Conservation (phyloP, 2,113 vertebrate species). For the Budorcas taxicolor region DNA sequence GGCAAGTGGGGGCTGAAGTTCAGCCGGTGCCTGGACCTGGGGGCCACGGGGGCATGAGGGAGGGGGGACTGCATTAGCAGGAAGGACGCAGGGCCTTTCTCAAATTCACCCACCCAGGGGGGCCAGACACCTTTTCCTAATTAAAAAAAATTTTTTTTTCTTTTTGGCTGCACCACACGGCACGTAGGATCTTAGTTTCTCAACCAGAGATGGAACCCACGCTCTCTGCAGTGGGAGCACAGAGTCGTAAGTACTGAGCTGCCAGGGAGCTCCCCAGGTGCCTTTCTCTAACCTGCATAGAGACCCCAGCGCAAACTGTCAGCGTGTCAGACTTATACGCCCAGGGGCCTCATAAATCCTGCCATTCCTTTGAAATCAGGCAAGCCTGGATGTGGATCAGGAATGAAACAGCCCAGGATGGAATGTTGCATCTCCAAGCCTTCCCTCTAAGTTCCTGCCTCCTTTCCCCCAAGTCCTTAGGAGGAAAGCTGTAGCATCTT, state of each 20-base stretch:
- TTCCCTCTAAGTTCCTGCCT: not conserved
- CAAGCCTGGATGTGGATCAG: not conserved
- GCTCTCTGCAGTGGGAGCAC: not conserved
- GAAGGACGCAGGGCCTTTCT: not conserved
- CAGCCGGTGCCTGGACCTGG: not conserved
- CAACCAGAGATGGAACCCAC: not conserved
- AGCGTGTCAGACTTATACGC: too few relatives aligned
- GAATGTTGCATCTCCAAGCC: not conserved
- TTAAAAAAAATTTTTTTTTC: not conserved
- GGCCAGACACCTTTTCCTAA: not conserved
- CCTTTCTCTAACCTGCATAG: not conserved
- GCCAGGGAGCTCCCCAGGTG: not conserved
- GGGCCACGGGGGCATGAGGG: not conserved
- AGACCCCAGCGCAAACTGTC: not conserved
- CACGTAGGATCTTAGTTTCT: not conserved
- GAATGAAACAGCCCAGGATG: not conserved
- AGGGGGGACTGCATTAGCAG: not conserved
- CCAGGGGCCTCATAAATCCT: not conserved
- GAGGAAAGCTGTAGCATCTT: not conserved
- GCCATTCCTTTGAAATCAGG: not conserved
- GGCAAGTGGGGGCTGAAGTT: not conserved
- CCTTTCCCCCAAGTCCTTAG: not conserved
- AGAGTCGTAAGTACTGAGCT: not conserved
- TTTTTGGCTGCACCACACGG: not conserved
- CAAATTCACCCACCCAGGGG: not conserved